These are phyloP conservation scores for Taurulus bubalis DNA, from an alignment of 2,113 vertebrate genomes.

Conservation along the genomic window DNA sequence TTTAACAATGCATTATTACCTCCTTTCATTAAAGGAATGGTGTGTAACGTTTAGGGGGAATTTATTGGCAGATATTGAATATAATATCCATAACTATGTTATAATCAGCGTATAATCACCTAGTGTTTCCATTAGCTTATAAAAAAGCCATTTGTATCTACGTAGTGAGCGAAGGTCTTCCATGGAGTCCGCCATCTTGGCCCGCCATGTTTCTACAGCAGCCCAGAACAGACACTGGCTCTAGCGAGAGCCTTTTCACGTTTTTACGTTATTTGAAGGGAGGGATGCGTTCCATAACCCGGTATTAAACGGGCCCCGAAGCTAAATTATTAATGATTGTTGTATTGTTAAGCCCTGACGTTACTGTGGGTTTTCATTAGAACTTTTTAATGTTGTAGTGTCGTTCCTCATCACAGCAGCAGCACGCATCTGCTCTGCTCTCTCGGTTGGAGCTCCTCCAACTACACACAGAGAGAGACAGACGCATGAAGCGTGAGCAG, in stretches of 20 bases:
- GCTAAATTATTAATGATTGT: not conserved
- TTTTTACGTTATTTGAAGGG: not conserved
- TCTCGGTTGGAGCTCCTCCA: too few species aligned
- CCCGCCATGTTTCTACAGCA: not conserved
- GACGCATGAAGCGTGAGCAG: too few species aligned
- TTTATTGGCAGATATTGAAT: too few species aligned
- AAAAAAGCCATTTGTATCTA: too few species aligned
- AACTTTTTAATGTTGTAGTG: not conserved
- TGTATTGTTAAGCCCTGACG: not conserved
- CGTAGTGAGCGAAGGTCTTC: too few species aligned
- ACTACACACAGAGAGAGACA: too few species aligned
- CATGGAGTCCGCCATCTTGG: too few species aligned
- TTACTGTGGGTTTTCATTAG: not conserved
- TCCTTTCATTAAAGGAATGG: conserved; percentile 10
- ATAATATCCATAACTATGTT: not conserved
- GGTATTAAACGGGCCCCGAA: not conserved
- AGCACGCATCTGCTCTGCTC: too few species aligned
- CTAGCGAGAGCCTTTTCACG: not conserved
- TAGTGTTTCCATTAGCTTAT: too few species aligned
- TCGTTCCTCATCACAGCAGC: too few species aligned
- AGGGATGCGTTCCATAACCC: not conserved
- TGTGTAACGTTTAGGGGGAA: too few species aligned
- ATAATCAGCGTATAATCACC: not conserved
- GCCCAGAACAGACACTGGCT: not conserved
- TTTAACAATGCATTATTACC: conserved; percentile 36